These are phyloP conservation scores for Erythrolamprus reginae DNA, from an alignment of 2,113 vertebrate genomes.

Conservation along the genomic window DNA sequence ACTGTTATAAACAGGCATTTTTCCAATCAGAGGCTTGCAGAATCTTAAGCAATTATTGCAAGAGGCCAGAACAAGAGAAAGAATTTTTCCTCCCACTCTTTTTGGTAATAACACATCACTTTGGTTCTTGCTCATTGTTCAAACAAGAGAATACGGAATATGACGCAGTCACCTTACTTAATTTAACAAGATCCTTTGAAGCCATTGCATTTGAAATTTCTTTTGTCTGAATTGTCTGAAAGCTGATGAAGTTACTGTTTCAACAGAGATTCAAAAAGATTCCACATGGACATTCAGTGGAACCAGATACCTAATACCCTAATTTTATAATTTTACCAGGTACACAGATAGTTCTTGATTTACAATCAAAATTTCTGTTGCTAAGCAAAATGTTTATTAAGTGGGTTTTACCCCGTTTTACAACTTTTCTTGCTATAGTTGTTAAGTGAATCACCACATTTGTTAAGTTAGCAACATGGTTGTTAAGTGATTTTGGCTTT, in stretches of 20 bases:
- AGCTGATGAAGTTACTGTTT: conserved; percentile 33
- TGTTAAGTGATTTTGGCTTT: background rate
- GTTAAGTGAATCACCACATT: background rate
- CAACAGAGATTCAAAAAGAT: background rate
- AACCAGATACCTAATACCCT: background rate
- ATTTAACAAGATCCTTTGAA: conserved; percentile 30
- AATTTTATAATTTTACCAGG: background rate
- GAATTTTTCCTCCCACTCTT: conserved; percentile 10
- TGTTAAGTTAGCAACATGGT: background rate
- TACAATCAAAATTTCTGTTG: background rate
- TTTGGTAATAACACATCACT: conserved; percentile 23
- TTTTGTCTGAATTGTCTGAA: conserved; percentile 45
- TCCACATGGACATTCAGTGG: background rate
- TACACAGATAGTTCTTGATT: background rate
- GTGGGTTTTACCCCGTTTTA: background rate
- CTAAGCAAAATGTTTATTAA: background rate
- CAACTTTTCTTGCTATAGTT: background rate
- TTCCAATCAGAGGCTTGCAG: conserved; percentile 16
- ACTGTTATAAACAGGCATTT: conserved; percentile 23
- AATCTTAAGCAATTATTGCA: conserved; percentile 44
- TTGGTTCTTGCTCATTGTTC: conserved; percentile 47
- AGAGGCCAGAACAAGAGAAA: conserved; percentile 13
- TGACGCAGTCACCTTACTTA: conserved; percentile 49
- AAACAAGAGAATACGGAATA: conserved; percentile 30
- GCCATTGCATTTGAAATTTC: conserved; percentile 23